phyloP scores from a whole-genome alignment of 23 tunicate genomes.

The Halocynthia roretzi region DNA sequence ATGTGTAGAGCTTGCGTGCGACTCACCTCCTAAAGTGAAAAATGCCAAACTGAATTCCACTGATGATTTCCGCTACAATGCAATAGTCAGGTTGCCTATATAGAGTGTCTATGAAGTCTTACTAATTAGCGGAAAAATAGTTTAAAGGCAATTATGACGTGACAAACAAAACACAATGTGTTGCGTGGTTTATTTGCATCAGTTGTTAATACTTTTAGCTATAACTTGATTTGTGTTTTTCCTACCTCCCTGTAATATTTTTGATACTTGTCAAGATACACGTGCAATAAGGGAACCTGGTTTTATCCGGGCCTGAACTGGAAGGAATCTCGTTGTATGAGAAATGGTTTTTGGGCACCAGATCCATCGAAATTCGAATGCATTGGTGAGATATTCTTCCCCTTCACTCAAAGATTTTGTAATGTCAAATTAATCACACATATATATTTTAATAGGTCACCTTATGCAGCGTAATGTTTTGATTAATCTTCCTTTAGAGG shows the following conservation, averaged over 20 bases:
- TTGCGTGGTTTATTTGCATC: neutral
- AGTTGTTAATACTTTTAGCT: neutral
- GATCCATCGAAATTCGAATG: slow-evolving; percentile 33
- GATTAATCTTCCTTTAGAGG: slow-evolving; percentile 22
- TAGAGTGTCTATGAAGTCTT: too few species aligned
- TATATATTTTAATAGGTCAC: neutral
- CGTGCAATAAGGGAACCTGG: slow-evolving; percentile 44
- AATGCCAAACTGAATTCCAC: slow-evolving; percentile 27
- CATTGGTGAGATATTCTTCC: slow-evolving; percentile 2
- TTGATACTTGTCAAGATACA: slow-evolving; percentile 13
- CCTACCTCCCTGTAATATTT: neutral
- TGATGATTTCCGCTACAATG: slow-evolving; percentile 14
- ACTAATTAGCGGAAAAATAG: too few species aligned
- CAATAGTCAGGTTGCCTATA: neutral
- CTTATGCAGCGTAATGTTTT: neutral
- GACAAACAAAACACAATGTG: too few species aligned
- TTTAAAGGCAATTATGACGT: too few species aligned
- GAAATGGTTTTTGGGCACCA: slow-evolving; percentile 49
- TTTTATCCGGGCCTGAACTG: slow-evolving; percentile 20
- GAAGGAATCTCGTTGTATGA: slow-evolving; percentile 30
- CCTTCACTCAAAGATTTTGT: neutral
- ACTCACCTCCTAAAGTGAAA: slow-evolving; percentile 17
- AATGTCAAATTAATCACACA: neutral
- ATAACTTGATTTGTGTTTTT: neutral
- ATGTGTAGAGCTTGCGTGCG: slow-evolving; percentile 27